These are phyloP conservation scores for Sceloporus undulatus DNA, from an alignment of 2,113 vertebrate species.

Conservation along the genomic window DNA sequence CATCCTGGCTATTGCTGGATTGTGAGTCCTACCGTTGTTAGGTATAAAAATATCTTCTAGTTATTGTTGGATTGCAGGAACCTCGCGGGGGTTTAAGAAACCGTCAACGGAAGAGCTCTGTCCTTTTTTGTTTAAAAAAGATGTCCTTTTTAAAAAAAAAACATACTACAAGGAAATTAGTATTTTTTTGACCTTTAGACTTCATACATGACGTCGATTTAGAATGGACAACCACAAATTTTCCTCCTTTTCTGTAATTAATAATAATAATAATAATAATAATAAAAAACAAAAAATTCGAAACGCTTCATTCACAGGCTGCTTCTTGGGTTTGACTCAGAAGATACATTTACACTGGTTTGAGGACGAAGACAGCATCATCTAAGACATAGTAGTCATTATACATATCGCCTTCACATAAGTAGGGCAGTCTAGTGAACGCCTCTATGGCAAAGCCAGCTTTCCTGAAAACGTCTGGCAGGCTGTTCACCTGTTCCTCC, in stretches of 20 bases:
- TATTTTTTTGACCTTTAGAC: slow-evolving; percentile 82
- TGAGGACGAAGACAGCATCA: slow-evolving; percentile 95
- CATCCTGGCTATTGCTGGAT: slow-evolving; percentile 73
- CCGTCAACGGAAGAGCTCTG: slow-evolving; percentile 68
- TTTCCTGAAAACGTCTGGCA: slow-evolving; percentile 87
- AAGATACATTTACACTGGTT: slow-evolving; percentile 76
- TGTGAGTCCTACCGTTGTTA: slow-evolving; percentile 70
- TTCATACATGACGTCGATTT: slow-evolving; percentile 75
- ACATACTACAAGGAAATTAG: slow-evolving; percentile 83
- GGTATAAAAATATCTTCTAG: slow-evolving; percentile 80
- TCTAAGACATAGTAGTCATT: slow-evolving; percentile 97
- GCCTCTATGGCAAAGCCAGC: slow-evolving; percentile 92
- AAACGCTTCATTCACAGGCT: slow-evolving; percentile 65
- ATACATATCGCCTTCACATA: slow-evolving; percentile 98
- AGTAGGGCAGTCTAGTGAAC: slow-evolving; percentile 94
- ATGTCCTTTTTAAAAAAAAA: slow-evolving; percentile 71
- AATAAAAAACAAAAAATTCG: slow-evolving; percentile 1
- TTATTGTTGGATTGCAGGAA: slow-evolving; percentile 71
- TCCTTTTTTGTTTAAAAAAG: slow-evolving; percentile 55
- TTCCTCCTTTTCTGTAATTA: slow-evolving; percentile 65
- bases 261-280: not conserved
- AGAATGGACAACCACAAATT: slow-evolving; percentile 60
- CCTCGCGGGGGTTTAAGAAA: slow-evolving; percentile 76
- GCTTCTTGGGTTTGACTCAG: slow-evolving; percentile 57
- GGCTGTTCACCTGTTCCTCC: slow-evolving; percentile 95